These are phyloP conservation scores for Elachura formosa DNA, from an alignment of 2,113 vertebrate genomes.

Conservation along the genomic window DNA sequence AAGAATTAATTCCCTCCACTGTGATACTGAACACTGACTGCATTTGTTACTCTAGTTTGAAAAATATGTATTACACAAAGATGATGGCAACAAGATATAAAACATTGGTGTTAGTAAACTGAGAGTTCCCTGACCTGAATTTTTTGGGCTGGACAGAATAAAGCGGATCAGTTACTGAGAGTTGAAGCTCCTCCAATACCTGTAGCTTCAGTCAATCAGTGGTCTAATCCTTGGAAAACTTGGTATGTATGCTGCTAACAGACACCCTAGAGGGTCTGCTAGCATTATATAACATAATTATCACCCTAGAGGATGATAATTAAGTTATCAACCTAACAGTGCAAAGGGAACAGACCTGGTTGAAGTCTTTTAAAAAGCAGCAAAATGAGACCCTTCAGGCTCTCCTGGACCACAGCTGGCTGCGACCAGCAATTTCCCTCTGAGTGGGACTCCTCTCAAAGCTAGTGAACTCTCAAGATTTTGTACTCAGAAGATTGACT, in stretches of 20 bases:
- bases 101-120: neutral
- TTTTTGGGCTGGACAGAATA: neutral
- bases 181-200: neutral
- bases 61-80: neutral
- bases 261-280: neutral
- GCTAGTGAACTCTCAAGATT: neutral
- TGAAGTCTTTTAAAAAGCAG: neutral
- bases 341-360: neutral
- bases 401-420: fast-evolving
- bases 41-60: neutral
- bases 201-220: neutral
- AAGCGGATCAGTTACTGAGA: neutral
- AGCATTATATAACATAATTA: no score
- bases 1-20: neutral
- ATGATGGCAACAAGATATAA: neutral
- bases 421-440: neutral
- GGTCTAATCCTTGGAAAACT: neutral
- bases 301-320: neutral
- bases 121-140: neutral
- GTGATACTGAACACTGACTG: neutral
- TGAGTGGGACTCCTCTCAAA: neutral
- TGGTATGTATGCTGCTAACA: neutral
- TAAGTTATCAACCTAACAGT: neutral
- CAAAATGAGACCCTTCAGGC: neutral
- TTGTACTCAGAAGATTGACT: fast-evolving